phyloP scores from a whole-genome alignment of 2,888 invertebrate genomes.

The Temnothorax rugatulus region DNA sequence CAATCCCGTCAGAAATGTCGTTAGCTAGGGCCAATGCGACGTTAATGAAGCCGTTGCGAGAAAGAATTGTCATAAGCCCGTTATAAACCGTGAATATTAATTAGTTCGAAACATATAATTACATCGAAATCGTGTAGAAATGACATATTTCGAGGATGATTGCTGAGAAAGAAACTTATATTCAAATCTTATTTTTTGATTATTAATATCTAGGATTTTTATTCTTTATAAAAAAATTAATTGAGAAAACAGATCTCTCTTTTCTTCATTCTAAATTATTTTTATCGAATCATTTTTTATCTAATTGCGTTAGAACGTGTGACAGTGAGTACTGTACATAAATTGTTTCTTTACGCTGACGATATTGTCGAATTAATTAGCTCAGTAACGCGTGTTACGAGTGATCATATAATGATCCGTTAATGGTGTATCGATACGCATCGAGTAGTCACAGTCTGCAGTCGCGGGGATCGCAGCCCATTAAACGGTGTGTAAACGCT shows the following conservation, averaged over 20 bases:
- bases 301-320: not conserved
- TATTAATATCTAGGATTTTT: not conserved
- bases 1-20: slow-evolving; percentile 59
- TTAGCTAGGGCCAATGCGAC: slow-evolving; percentile 39
- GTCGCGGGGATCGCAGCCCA: slow-evolving; percentile 49
- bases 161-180: not conserved
- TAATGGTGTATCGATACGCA: slow-evolving; percentile 70
- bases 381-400: slow-evolving; percentile 61
- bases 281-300: not conserved
- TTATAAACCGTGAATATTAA: not conserved
- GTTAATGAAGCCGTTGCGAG: slow-evolving; percentile 31
- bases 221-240: not conserved
- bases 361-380: slow-evolving; percentile 76
- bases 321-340: not conserved
- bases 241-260: too few species aligned
- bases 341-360: slow-evolving; percentile 3
- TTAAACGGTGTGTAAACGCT: slow-evolving; percentile 63
- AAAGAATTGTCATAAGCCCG: slow-evolving; percentile 18
- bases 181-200: slow-evolving; percentile 12
- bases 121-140: not conserved
- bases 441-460: slow-evolving; percentile 29
- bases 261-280: not conserved
- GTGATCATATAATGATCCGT: slow-evolving; percentile 63
- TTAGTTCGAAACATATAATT: slow-evolving; percentile 21
- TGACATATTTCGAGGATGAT: not conserved